A percentile compares a stretch with the other conserved stretches of the same genome.
These are phyloP conservation scores for Parthenolecanium corni DNA, from an alignment of 2,888 invertebrate genomes.

Conservation along the genomic window DNA sequence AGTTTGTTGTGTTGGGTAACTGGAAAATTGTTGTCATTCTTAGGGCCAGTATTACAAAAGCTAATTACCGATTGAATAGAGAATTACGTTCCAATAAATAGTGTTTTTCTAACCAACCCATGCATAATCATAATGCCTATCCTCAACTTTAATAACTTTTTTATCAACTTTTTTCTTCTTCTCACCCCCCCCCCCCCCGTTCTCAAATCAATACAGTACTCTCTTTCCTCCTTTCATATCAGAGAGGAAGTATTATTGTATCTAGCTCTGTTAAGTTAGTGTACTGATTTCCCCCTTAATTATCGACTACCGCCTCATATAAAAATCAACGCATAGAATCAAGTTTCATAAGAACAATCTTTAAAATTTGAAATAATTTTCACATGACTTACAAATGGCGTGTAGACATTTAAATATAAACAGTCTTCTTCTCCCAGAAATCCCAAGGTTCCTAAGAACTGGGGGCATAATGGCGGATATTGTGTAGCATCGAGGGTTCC, in stretches of 20 bases:
- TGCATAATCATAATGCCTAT: too few relatives aligned
- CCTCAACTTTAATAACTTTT: too few relatives aligned
- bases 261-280: too few relatives aligned
- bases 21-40: background rate
- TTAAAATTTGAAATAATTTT: background rate
- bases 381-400: slow-evolving; percentile 36
- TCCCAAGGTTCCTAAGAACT: slow-evolving; percentile 29
- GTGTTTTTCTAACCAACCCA: too few relatives aligned
- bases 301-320: too few relatives aligned
- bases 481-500: slow-evolving; percentile 40
- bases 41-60: background rate
- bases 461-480: slow-evolving; percentile 37
- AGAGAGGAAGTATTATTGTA: too few relatives aligned
- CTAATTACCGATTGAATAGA: background rate
- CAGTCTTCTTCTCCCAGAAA: slow-evolving; percentile 45
- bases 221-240: too few relatives aligned
- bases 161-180: too few relatives aligned
- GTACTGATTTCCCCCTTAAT: too few relatives aligned
- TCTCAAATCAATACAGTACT: too few relatives aligned
- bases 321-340: background rate
- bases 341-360: background rate
- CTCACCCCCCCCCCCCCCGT: too few relatives aligned
- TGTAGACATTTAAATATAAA: slow-evolving; percentile 43
- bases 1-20: background rate
- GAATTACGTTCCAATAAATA: too few relatives aligned